Conservation (phyloP, 64 coral and sea anemone species). For the Montipora cactus region DNA sequence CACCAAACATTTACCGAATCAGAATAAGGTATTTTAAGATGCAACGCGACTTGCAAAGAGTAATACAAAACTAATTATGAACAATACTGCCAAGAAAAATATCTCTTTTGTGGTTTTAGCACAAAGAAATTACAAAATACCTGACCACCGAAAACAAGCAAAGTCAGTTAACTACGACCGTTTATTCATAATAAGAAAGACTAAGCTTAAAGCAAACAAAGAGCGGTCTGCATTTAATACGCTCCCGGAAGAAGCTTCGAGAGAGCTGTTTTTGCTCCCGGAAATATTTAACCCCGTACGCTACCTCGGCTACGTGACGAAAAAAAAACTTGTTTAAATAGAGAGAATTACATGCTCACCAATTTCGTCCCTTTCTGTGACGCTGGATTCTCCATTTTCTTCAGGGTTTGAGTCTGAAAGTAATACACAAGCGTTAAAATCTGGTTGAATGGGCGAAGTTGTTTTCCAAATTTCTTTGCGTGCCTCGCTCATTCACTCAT, state of each 20-base stretch:
- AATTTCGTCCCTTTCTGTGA: neutral
- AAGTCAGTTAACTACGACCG: conserved; percentile 33
- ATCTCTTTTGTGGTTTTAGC: conserved; percentile 31
- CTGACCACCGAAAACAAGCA: conserved; percentile 26
- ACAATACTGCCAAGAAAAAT: neutral
- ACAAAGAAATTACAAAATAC: conserved; percentile 53
- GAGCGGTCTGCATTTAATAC: conserved; percentile 26
- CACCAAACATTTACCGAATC: neutral
- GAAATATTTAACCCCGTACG: conserved; percentile 42
- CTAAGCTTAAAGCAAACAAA: conserved; percentile 50
- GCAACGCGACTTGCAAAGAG: neutral
- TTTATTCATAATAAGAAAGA: conserved; percentile 33
- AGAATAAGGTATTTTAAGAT: neutral
- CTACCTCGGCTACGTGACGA: conserved; percentile 31
- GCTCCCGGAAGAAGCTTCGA: conserved; percentile 58
- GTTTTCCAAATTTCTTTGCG: conserved; percentile 10
- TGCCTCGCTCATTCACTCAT: conserved; percentile 36
- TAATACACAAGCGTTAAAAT: neutral
- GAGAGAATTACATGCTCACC: neutral
- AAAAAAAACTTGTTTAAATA: neutral
- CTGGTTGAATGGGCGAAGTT: neutral
- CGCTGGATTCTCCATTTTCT: neutral
- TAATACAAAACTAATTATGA: conserved; percentile 11
- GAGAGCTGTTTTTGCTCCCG: conserved; percentile 64
- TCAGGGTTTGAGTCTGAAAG: conserved; percentile 18